Evolutionary conservation across 2,888 invertebrate genomes (phyloP).

Genomic region (Acanthacorydalis orientalis): DNA sequence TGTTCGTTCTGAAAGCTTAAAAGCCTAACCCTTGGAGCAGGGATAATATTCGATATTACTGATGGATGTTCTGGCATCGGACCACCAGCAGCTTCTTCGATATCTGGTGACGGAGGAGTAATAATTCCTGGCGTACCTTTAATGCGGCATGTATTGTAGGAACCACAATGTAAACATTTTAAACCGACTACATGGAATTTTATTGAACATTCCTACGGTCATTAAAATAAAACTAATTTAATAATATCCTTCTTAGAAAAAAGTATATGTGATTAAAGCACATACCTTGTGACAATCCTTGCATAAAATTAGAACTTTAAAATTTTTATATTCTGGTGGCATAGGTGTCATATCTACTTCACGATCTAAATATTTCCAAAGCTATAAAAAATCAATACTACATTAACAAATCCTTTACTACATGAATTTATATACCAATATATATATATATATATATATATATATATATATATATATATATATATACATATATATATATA

Average conservation of each 20-base stretch:
- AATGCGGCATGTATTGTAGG: constrained; percentile 76
- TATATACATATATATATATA: no score
- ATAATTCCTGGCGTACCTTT: constrained; percentile 32
- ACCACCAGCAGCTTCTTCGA: background rate
- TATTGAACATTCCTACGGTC: constrained; percentile 55
- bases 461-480: no score
- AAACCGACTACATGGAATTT: constrained; percentile 77
- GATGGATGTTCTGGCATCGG: no score
- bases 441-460: no score
- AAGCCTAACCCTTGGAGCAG: no score
- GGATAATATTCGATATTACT: no score
- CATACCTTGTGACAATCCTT: constrained; percentile 81
- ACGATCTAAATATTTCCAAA: constrained; percentile 68
- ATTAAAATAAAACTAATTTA: background rate
- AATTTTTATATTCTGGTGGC: constrained; percentile 68
- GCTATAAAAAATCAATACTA: constrained; percentile 21
- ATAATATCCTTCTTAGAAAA: background rate
- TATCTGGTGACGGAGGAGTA: background rate
- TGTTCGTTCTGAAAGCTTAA: no score
- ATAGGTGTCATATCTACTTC: constrained; percentile 70
- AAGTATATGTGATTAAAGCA: background rate
- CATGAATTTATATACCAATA: no score
- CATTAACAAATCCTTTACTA: no score
- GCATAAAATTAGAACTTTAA: constrained; percentile 68
- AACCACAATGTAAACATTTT: constrained; percentile 75